Evolutionary conservation across 1,140 invertebrate species (phyloP).

Genomic region (Pteromalus puparum): DNA sequence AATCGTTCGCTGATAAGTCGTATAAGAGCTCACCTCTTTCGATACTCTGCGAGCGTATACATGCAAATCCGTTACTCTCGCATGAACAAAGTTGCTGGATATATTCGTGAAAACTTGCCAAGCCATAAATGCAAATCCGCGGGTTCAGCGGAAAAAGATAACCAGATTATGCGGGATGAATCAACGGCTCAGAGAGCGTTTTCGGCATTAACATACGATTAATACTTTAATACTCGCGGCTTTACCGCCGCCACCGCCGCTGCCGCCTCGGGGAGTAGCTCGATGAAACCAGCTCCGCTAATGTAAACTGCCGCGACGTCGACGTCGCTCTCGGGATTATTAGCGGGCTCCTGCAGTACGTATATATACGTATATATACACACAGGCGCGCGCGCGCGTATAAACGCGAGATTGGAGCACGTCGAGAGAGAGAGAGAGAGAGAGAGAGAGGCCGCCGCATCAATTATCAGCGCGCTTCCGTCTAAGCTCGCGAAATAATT

Average conservation of each 20-base stretch:
- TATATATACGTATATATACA: background rate
- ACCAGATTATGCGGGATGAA: background rate
- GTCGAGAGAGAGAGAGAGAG: background rate
- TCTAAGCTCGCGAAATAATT: background rate
- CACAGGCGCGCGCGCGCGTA: background rate
- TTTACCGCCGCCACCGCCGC: background rate
- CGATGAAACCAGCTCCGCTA: background rate
- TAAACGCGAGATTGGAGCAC: background rate
- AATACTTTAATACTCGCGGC: constrained; percentile 1
- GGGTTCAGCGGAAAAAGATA: background rate
- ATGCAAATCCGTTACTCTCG: background rate
- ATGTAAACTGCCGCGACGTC: background rate
- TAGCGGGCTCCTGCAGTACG: background rate
- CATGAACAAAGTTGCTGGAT: background rate
- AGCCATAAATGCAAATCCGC: background rate
- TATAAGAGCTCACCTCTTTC: no score
- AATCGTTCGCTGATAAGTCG: background rate
- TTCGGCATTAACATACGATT: constrained; percentile 29
- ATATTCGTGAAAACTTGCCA: background rate
- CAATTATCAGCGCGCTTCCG: background rate
- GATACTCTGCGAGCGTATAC: no score
- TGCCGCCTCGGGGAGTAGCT: background rate
- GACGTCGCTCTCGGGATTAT: background rate
- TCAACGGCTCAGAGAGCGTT: constrained; percentile 1
- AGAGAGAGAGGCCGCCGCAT: background rate